Percentiles rank a stretch among this genome's conserved stretches.
phyloP scores from a whole-genome alignment of 1,140 invertebrate species.

The Rhynchophorus ferrugineus region DNA sequence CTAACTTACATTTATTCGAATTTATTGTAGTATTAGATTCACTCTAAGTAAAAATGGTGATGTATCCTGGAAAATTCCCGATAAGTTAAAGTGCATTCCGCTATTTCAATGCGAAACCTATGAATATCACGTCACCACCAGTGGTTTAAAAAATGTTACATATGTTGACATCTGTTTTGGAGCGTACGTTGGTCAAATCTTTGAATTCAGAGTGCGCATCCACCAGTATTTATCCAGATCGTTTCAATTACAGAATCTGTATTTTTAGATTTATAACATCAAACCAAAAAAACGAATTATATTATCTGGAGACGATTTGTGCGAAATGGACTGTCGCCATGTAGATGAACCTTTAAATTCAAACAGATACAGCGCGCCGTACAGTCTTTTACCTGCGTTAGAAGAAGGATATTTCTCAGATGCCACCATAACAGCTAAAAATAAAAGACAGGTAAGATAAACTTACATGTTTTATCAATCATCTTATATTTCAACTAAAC shows the following conservation, averaged over 20 bases:
- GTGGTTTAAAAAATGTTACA: slow-evolving; percentile 26
- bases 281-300: slow-evolving; percentile 38
- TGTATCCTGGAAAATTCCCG: slow-evolving; percentile 54
- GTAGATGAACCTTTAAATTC: slow-evolving; percentile 44
- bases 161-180: slow-evolving; percentile 46
- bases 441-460: slow-evolving; percentile 46
- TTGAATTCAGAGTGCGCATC: slow-evolving; percentile 53
- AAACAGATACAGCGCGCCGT: slow-evolving; percentile 40
- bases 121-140: slow-evolving; percentile 44
- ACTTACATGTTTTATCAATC: neutral
- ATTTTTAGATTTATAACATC: slow-evolving; percentile 9
- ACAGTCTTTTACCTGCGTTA: slow-evolving; percentile 53
- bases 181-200: slow-evolving; percentile 55
- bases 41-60: slow-evolving; percentile 56
- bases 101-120: slow-evolving; percentile 61
- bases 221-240: neutral
- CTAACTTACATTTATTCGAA: slow-evolving; percentile 4
- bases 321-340: slow-evolving; percentile 54
- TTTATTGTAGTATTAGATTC: slow-evolving; percentile 52
- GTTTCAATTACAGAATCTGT: neutral
- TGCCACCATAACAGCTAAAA: slow-evolving; percentile 46
- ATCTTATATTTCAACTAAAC: too few species aligned
- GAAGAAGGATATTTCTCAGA: slow-evolving; percentile 59
- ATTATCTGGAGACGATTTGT: slow-evolving; percentile 56
- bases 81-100: slow-evolving; percentile 50